Evolutionary conservation across 2,888 invertebrate species (phyloP).

Genomic region (Habroteleia sp.): DNA sequence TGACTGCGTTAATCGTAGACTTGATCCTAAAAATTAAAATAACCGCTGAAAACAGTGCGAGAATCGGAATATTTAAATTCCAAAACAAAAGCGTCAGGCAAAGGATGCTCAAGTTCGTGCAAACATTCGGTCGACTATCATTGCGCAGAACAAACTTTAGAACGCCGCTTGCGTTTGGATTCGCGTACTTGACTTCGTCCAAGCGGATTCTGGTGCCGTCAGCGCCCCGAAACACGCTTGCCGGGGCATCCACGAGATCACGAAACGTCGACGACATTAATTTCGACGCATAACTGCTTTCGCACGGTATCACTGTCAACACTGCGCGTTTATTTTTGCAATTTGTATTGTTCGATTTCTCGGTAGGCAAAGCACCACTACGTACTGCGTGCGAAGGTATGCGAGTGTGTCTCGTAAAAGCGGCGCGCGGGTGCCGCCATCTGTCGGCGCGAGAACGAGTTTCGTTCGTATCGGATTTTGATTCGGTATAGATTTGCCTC

Average conservation of each 20-base stretch:
- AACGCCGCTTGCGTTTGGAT: conserved; percentile 64
- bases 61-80: conserved; percentile 55
- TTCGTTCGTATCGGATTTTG: no score
- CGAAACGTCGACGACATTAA: conserved; percentile 55
- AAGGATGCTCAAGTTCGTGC: conserved; percentile 61
- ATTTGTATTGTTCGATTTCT: no score
- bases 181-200: conserved; percentile 40
- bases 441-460: no score
- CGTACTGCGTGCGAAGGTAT: no score
- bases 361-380: no score
- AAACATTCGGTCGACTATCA: conserved; percentile 57
- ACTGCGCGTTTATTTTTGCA: no score
- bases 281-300: conserved; percentile 20
- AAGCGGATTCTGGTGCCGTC: conserved; percentile 49
- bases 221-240: conserved; percentile 60
- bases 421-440: no score
- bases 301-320: conserved; percentile 5
- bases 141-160: conserved; percentile 68
- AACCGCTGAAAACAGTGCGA: no score
- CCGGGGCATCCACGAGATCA: conserved; percentile 47
- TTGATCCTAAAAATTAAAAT: no score
- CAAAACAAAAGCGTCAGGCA: conserved; percentile 63
- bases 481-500: no score
- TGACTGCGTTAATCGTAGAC: no score
- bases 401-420: no score